Conservation (phyloP, 2,797 vertebrate species). For the Eulemur rubriventer region DNA sequence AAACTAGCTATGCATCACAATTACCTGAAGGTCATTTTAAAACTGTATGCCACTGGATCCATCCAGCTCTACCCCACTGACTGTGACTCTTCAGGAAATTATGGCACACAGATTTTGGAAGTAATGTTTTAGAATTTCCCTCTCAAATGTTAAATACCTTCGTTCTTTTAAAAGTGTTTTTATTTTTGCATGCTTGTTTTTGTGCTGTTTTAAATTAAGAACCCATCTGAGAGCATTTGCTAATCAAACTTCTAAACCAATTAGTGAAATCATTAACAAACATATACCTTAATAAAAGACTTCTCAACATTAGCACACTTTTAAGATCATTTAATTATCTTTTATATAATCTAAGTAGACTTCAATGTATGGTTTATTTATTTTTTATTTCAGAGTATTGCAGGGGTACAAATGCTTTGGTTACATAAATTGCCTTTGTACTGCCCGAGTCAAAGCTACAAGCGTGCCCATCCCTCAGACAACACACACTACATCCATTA, state of each 20-base stretch:
- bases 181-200: neutral
- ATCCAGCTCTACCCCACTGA: neutral
- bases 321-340: neutral
- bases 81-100: neutral
- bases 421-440: no score
- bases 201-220: slow-evolving; percentile 31
- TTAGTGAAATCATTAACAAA: slow-evolving; percentile 27
- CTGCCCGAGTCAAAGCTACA: no score
- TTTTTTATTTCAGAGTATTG: no score
- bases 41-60: neutral
- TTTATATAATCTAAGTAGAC: neutral
- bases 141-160: slow-evolving; percentile 13
- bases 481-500: no score
- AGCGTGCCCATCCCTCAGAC: no score
- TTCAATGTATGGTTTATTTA: neutral
- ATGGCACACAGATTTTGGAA: neutral
- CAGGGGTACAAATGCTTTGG: no score
- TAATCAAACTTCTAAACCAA: slow-evolving; percentile 42
- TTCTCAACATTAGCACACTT: neutral
- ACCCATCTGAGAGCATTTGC: neutral
- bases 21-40: neutral
- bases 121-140: neutral
- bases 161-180: neutral
- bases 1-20: neutral
- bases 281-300: slow-evolving; percentile 18